A percentile compares a stretch with the other conserved stretches of the same genome.
Evolutionary conservation across 2,888 invertebrate species (phyloP).

Genomic region (Pseudococcus longispinus): DNA sequence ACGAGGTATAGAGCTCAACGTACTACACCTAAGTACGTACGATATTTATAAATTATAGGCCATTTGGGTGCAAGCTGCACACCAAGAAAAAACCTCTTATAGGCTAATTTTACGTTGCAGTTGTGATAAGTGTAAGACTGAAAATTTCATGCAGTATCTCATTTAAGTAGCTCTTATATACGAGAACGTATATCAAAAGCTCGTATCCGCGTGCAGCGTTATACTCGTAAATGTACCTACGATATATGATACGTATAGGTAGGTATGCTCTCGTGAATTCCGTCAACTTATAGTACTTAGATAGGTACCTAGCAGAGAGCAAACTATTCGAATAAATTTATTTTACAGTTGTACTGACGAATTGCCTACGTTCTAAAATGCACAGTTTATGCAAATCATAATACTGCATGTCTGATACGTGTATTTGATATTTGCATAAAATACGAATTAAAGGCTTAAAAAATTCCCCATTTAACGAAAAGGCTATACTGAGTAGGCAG

Average conservation of each 20-base stretch:
- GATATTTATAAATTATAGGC: background rate
- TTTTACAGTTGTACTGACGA: background rate
- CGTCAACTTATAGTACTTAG: background rate
- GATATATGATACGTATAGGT: background rate
- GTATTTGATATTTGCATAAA: background rate
- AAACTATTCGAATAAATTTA: background rate
- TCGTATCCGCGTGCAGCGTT: background rate
- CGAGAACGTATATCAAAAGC: background rate
- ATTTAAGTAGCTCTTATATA: constrained; percentile 1
- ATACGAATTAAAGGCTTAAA: background rate
- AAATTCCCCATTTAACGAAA: background rate
- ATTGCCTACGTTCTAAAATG: background rate
- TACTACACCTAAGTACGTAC: background rate
- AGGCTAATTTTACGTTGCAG: constrained; percentile 7
- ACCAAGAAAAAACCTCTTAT: background rate
- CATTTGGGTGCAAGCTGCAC: background rate
- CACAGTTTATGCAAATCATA: background rate
- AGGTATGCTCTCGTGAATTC: background rate
- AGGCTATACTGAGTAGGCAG: no score
- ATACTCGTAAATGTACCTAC: background rate
- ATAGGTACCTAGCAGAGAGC: background rate
- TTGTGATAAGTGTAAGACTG: constrained; percentile 9
- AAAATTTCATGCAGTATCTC: constrained; percentile 9
- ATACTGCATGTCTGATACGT: background rate
- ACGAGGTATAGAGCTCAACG: background rate